Evolutionary conservation across 1,140 invertebrate genomes (phyloP).

Genomic region (Streblospio benedicti): DNA sequence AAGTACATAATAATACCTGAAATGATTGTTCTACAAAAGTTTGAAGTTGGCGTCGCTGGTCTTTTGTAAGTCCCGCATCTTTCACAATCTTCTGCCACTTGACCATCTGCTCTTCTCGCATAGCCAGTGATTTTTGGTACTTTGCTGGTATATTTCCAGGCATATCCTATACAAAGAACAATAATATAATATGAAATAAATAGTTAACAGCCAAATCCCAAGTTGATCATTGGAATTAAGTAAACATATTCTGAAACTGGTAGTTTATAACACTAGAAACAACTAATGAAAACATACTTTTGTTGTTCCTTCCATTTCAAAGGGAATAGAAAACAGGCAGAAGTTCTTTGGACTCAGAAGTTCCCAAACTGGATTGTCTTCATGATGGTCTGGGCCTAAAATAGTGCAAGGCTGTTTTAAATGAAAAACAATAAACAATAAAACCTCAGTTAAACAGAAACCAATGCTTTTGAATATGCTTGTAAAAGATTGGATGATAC

Average conservation of each 20-base stretch:
- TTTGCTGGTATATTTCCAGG: constrained; percentile 33
- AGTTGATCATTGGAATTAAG: not conserved
- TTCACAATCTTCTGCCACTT: constrained; percentile 42
- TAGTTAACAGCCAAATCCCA: not conserved
- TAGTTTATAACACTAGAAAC: not conserved
- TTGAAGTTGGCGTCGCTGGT: constrained; percentile 41
- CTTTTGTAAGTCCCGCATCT: constrained; percentile 32
- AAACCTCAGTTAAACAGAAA: not conserved
- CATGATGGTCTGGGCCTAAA: constrained; percentile 36
- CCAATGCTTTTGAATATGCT: not conserved
- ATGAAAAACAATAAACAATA: constrained; percentile 4
- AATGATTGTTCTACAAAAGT: constrained; percentile 37
- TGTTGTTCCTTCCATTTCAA: constrained; percentile 44
- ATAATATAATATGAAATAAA: not conserved
- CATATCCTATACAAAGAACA: constrained; percentile 2
- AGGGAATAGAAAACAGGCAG: constrained; percentile 43
- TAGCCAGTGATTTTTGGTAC: constrained; percentile 32
- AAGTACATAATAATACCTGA: constrained; percentile 26
- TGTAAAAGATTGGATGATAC: not conserved
- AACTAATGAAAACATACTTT: constrained; percentile 22
- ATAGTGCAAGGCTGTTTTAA: not conserved
- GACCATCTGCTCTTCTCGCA: constrained; percentile 34
- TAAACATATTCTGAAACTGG: not conserved
- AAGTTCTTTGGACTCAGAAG: constrained; percentile 37
- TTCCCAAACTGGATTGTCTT: constrained; percentile 39